Percentiles rank a stretch among this genome's conserved stretches.
phyloP scores from a whole-genome alignment of 1,140 invertebrate species.

The Sweltsa coloradensis region DNA sequence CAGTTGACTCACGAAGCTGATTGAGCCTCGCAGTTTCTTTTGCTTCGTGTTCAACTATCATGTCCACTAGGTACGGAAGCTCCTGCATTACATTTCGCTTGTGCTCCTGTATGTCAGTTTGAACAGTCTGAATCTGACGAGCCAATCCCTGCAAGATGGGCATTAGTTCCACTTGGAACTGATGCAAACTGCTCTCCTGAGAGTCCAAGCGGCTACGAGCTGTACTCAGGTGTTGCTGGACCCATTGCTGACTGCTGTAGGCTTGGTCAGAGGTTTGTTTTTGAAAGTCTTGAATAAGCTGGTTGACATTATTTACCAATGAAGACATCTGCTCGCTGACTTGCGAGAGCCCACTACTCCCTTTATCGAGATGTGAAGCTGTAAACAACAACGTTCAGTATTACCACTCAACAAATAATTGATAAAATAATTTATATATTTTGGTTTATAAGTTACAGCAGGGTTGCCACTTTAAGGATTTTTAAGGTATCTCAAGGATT shows the following conservation, averaged over 20 bases:
- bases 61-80: too few relatives aligned
- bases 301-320: neutral
- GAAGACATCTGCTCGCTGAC: conserved; percentile 1
- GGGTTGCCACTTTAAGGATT: too few relatives aligned
- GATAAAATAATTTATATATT: too few relatives aligned
- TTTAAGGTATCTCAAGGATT: too few relatives aligned
- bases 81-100: too few relatives aligned
- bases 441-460: too few relatives aligned
- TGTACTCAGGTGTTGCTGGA: neutral
- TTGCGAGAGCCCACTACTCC: neutral
- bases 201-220: neutral
- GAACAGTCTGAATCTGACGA: neutral
- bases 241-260: neutral
- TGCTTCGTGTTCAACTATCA: too few relatives aligned
- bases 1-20: too few relatives aligned
- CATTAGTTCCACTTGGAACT: neutral
- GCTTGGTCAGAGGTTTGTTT: neutral
- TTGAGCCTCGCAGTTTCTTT: too few relatives aligned
- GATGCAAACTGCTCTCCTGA: neutral
- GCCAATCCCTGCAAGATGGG: neutral
- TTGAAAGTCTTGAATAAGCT: neutral
- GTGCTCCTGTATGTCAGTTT: neutral
- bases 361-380: neutral
- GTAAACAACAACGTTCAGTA: too few relatives aligned
- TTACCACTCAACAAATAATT: too few relatives aligned